Base-by-base conservation (phyloP, 2,888 invertebrate species). In the Eudemis profundana region DNA sequence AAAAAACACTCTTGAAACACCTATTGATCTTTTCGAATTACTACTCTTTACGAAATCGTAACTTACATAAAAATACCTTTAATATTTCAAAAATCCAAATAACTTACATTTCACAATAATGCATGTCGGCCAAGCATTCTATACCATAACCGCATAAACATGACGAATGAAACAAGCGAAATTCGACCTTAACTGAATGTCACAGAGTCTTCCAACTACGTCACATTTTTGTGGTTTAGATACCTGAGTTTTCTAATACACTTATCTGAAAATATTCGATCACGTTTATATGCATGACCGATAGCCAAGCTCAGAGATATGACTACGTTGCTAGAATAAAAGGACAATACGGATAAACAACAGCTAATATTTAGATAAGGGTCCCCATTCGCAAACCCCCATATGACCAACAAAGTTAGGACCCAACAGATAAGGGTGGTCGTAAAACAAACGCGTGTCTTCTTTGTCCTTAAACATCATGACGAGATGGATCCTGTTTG, bases 291-390 rank as follows among this genome's bases (percentile, higher is more conserved):
- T 84, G 84, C 84, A 82, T 81, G 81, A 82, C 78, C 78, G 75
- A 78, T 77, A 77, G 67, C n/a, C 21, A 23, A 49, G 47, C 50
- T 23, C 53, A 19, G 74, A 83, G 81, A 82, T 82, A 81, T 77
- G 78, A 75, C 74, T 76, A 82, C 81, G 81, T 74, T 76, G 74
- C 77, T 74, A 66, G 81, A 82, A 83, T 79, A 81, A 84, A 83
- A 81, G 80, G 78, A 81, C 82, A 80, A 53, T 72, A 75, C 74
- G 78, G 79, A 82, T 83, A 84, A 85, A 85, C 85, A 84, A 83
- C 82, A 78, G 84, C 83, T 83, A 83, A 85, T 86, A 86, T 84
- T 85, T 79, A 85, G 86, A 86, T 86, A 86, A 84, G 84, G 71
- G 70, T 72, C 74, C 78, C 71, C 77, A 77, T 82, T 79, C 81